phyloP scores from a whole-genome alignment of 2,888 invertebrate species.

The Hemicrepidius hirtus region DNA sequence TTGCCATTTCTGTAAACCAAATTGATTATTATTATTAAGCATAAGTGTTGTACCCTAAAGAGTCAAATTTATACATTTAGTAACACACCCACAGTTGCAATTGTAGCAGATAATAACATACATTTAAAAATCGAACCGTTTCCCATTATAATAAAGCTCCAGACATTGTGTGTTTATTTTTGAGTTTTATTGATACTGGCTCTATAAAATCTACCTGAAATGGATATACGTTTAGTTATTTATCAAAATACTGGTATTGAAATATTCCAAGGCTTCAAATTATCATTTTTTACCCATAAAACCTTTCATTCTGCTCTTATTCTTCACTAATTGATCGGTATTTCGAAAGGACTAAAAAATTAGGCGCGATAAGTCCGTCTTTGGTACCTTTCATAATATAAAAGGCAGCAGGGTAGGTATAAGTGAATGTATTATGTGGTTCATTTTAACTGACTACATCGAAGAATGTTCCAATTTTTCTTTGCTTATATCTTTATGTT shows the following conservation, averaged over 20 bases:
- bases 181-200: conserved; percentile 61
- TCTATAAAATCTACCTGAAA: conserved; percentile 65
- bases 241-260: conserved; percentile 65
- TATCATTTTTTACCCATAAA: conserved; percentile 64
- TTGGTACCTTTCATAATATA: conserved; percentile 19
- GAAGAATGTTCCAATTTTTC: conserved; percentile 19
- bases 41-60: background rate
- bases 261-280: conserved; percentile 65
- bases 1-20: background rate
- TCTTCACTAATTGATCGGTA: conserved; percentile 64
- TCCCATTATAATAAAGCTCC: conserved; percentile 22
- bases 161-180: conserved; percentile 41
- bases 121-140: background rate
- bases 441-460: conserved; percentile 25
- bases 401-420: conserved; percentile 22
- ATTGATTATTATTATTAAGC: background rate
- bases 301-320: conserved; percentile 46
- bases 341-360: conserved; percentile 59
- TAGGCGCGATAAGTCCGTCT: conserved; percentile 31
- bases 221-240: conserved; percentile 64
- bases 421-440: conserved; percentile 26
- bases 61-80: background rate
- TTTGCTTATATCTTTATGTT: conserved; percentile 26
- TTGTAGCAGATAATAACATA: background rate
- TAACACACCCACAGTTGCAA: background rate